Evolutionary conservation across 35 echinoderm and acorn worm genomes (phyloP), one percentile per base, ranked within the genome.

Genomic region (Nesometra sesokonis): DNA sequence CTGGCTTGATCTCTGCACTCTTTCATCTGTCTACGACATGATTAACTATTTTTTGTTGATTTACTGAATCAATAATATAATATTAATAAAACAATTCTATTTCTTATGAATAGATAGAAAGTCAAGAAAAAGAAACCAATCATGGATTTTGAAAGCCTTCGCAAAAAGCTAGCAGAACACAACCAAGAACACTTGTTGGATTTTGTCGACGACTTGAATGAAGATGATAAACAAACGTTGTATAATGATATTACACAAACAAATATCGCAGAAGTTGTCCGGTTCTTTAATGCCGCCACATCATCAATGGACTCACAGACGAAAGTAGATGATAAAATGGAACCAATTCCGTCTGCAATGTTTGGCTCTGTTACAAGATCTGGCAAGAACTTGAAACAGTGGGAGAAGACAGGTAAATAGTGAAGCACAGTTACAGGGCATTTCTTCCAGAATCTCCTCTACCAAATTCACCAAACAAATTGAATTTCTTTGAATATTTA

Each of bases 251-350:
- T 99, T 86, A 86, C 89, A 76, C 80, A 90, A 32, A 99, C 93
- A 32, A 89, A 94, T 32, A 80, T 99, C 13, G 86, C 4, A 27
- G 96, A 99, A 77, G 86, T 99, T 13, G 23, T 92, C 1, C 36
- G 35, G 35, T 92, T 90, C 87, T 99, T 92, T 81, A 78, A 89
- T 23, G 89, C 80, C 37, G 93, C 96, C 34, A 87, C 84, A 3
- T 78, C 36, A 33, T 52, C 52, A 21, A 88, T 93, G 32, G 47
- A 88, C 29, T 81, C 87, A 29, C 31, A 84, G 19, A 85, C 77
- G 30, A 92, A 94, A 76, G 90, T 94, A 5, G 96, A 99, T 37
- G 93, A 94, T 19, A 85, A 86, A 35, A 94, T 99, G 96, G 96
- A 99, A 79, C 96, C 89, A 32, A 93, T 94, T n/a, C 96, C 92